phyloP scores from a whole-genome alignment of 2,113 vertebrate genomes.

The Ginglymostoma cirratum region DNA sequence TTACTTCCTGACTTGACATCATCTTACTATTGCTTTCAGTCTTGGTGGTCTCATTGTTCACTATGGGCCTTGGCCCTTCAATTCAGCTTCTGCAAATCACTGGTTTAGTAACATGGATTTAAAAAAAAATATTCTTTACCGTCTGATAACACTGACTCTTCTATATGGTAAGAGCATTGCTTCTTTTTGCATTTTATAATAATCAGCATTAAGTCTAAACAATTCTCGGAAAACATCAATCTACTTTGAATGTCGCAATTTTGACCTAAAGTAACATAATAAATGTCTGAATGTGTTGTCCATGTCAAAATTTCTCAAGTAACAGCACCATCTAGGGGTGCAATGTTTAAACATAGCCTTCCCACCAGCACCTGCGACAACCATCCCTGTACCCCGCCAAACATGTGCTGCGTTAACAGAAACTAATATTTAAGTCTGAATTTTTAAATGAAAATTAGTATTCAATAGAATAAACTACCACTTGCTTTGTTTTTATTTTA shows the following conservation, averaged over 20 bases:
- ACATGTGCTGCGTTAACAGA: neutral
- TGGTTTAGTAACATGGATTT: neutral
- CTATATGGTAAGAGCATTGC: neutral
- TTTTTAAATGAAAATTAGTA: neutral
- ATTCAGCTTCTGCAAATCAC: neutral
- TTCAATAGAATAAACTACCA: neutral
- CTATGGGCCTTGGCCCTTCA: neutral
- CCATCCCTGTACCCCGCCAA: neutral
- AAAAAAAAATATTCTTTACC: neutral
- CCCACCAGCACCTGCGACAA: neutral
- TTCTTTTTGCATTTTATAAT: neutral
- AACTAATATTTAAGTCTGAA: neutral
- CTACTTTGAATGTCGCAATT: neutral
- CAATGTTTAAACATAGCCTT: neutral
- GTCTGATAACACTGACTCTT: neutral
- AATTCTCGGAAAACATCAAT: neutral
- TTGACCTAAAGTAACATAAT: neutral
- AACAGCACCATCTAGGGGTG: conserved; percentile 19
- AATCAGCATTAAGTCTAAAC: neutral
- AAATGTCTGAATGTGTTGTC: neutral
- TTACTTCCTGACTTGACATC: neutral
- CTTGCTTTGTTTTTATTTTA: neutral
- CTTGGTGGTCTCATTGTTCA: neutral
- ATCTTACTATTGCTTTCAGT: neutral
- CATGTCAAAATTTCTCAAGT: neutral